phyloP scores from a whole-genome alignment of 2,888 invertebrate species.

The Anarsia innoxiella region DNA sequence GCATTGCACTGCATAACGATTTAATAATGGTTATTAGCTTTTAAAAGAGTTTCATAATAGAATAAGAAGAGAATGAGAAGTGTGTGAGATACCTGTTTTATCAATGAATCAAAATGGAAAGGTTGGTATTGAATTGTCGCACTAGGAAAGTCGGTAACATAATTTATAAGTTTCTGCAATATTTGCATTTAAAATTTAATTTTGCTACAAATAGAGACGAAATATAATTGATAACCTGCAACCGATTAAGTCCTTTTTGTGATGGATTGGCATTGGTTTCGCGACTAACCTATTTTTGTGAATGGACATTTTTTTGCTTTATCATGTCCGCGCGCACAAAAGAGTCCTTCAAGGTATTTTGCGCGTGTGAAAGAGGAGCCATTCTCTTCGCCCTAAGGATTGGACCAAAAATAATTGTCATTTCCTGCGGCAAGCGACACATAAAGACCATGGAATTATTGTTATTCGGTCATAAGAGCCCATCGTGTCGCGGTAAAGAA shows the following conservation, averaged over 20 bases:
- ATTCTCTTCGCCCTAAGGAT: slow-evolving; percentile 60
- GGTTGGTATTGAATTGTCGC: not conserved
- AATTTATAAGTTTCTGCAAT: too few species aligned
- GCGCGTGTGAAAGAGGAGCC: slow-evolving; percentile 68
- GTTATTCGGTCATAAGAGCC: slow-evolving; percentile 28
- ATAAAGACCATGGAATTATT: slow-evolving; percentile 33
- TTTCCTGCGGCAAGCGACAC: slow-evolving; percentile 66
- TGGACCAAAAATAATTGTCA: slow-evolving; percentile 72
- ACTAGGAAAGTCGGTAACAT: too few species aligned
- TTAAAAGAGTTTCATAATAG: not conserved
- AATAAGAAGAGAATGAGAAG: not conserved
- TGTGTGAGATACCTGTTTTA: slow-evolving; percentile 12
- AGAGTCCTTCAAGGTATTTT: slow-evolving; percentile 63
- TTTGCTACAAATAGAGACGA: not conserved
- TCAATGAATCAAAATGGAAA: slow-evolving; percentile 24
- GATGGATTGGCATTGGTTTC: slow-evolving; percentile 32
- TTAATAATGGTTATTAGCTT: slow-evolving; percentile 19
- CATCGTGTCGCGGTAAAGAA: slow-evolving; percentile 31
- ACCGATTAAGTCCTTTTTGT: not conserved
- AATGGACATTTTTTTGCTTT: slow-evolving; percentile 63
- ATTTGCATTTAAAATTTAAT: too few species aligned
- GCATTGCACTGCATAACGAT: slow-evolving; percentile 22
- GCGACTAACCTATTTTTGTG: slow-evolving; percentile 72
- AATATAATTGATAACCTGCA: not conserved
- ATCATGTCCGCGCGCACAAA: slow-evolving; percentile 48